Evolutionary conservation across 2,888 invertebrate genomes (phyloP).

Genomic region (Vanessa cardui): DNA sequence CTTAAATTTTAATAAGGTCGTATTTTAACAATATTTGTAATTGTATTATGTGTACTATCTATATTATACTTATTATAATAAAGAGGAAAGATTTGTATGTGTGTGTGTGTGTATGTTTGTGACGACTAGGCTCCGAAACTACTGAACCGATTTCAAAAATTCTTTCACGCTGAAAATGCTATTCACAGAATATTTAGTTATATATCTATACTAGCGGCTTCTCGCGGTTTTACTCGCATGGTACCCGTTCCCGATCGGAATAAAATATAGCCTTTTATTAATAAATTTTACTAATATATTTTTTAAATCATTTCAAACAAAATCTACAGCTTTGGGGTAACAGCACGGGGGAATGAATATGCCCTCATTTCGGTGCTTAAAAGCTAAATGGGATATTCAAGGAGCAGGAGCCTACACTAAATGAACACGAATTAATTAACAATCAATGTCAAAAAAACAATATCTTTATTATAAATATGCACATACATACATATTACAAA

Average conservation of each 20-base stretch:
- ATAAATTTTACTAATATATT: slow-evolving; percentile 1
- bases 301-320: not conserved
- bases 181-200: slow-evolving; percentile 2
- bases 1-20: not conserved
- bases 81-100: slow-evolving; percentile 1
- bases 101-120: slow-evolving; percentile 1
- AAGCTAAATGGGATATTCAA: too few relatives aligned
- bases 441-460: too few relatives aligned
- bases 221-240: not conserved
- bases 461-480: too few relatives aligned
- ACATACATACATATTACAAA: too few relatives aligned
- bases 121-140: not conserved
- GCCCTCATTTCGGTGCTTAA: not conserved
- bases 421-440: too few relatives aligned
- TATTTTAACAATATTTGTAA: slow-evolving; percentile 1
- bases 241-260: not conserved
- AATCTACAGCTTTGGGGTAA: not conserved
- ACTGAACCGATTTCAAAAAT: slow-evolving; percentile 1
- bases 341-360: not conserved
- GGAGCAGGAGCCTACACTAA: too few relatives aligned
- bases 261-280: not conserved
- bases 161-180: not conserved
- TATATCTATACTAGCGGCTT: not conserved
- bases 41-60: not conserved
- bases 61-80: not conserved